Evolutionary conservation across 2,113 vertebrate species (phyloP).

Genomic region (Alligator mississippiensis): DNA sequence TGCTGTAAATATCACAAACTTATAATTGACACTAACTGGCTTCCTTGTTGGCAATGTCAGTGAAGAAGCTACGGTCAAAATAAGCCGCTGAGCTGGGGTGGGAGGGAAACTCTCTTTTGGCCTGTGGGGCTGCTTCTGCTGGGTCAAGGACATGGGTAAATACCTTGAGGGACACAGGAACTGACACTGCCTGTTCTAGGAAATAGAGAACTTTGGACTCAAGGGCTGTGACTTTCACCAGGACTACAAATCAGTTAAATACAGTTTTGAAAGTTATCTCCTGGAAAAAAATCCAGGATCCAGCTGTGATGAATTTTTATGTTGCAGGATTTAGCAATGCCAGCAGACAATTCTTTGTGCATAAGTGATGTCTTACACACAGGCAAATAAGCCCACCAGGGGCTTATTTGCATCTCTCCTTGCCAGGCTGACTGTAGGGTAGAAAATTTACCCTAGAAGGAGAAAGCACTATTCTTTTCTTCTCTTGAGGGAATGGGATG

Average conservation of each 20-base stretch:
- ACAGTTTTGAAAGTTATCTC: neutral
- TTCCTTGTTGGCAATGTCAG: too few species aligned
- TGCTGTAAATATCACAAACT: too few species aligned
- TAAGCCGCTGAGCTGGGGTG: too few species aligned
- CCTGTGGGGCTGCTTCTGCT: too few species aligned
- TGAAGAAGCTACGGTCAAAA: too few species aligned
- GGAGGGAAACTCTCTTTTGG: too few species aligned
- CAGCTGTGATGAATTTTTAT: neutral
- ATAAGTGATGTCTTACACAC: neutral
- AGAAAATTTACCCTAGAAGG: neutral
- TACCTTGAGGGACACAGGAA: too few species aligned
- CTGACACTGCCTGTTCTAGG: too few species aligned
- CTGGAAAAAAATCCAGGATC: neutral
- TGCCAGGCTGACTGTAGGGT: neutral
- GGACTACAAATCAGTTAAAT: neutral
- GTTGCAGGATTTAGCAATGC: neutral
- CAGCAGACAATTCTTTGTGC: constrained; percentile 1
- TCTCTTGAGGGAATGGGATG: neutral
- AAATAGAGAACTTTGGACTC: neutral
- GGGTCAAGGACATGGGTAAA: too few species aligned
- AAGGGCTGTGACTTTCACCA: neutral
- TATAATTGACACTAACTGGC: too few species aligned
- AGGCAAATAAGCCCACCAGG: neutral
- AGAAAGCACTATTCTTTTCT: neutral
- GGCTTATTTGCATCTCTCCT: neutral